phyloP scores from a whole-genome alignment of 2,797 vertebrate genomes.

The Huso huso region DNA sequence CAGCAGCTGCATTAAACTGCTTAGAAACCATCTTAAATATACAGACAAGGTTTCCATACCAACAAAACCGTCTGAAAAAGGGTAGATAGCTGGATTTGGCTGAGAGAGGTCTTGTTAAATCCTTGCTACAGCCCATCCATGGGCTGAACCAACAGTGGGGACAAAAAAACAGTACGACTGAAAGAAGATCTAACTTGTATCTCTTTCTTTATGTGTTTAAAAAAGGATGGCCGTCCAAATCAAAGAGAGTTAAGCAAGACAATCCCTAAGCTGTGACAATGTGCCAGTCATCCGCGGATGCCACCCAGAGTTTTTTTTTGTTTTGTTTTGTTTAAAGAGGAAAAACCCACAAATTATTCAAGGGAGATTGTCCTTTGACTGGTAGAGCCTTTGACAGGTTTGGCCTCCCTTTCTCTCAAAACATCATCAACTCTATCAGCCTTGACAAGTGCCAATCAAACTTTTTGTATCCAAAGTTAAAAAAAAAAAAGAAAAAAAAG shows the following conservation, averaged over 20 bases:
- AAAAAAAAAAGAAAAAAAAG: slow-evolving; percentile 20
- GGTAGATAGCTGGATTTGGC: slow-evolving; percentile 70
- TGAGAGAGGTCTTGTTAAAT: slow-evolving; percentile 56
- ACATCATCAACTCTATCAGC: slow-evolving; percentile 78
- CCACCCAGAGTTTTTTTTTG: slow-evolving; percentile 80
- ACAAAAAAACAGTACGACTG: slow-evolving; percentile 45
- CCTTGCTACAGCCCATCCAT: slow-evolving; percentile 36
- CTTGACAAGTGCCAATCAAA: slow-evolving; percentile 96
- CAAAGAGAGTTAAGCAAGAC: slow-evolving; percentile 59
- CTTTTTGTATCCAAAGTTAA: slow-evolving; percentile 53
- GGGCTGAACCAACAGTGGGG: slow-evolving; percentile 48
- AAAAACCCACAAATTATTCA: slow-evolving; percentile 74
- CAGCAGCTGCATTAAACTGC: slow-evolving; percentile 29
- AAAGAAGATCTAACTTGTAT: slow-evolving; percentile 65
- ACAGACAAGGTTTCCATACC: slow-evolving; percentile 59
- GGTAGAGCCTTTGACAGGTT: slow-evolving; percentile 55
- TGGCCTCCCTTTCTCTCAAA: slow-evolving; percentile 57
- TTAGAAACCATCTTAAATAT: slow-evolving; percentile 48
- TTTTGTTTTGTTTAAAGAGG: slow-evolving; percentile 40
- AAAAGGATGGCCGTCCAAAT: slow-evolving; percentile 70
- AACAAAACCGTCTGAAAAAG: slow-evolving; percentile 56
- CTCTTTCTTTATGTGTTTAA: slow-evolving; percentile 71
- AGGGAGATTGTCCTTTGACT: slow-evolving; percentile 71
- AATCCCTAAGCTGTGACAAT: slow-evolving; percentile 70
- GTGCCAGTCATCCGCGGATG: slow-evolving; percentile 66